Base-by-base conservation (phyloP, 2,797 vertebrate species). In the Buphagus erythrorhynchus region DNA sequence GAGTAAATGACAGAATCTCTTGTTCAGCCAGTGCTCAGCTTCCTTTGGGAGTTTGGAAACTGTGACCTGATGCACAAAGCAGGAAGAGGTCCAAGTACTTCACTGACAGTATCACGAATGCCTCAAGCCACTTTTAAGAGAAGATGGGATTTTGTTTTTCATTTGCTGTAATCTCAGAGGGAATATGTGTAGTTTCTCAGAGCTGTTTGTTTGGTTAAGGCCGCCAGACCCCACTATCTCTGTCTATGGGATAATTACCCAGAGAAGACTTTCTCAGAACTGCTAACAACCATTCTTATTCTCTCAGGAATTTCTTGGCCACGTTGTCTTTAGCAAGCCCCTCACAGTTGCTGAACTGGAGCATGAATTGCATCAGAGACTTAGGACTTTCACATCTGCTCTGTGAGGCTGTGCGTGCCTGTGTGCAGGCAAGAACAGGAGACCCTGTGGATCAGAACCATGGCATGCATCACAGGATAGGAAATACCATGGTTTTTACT, bases 261-360 rank as follows among this genome's bases (percentile, higher is more conserved):
- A 81, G 91, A 91, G 88, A 97, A 91, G 63, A 93, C 57, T 95
- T 97, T 97, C 97, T 97, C 96, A 95, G 94, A 95, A 76, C 94
- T 79, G 72, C 94, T 94, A 94, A 94, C 67, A 77, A 42, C 90
- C 92, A 49, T 59, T 88, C 77, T 68, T 93, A 89, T 48, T 96
- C 95, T 93, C 97, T 95, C 48, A 92, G 95, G 95, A 95, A 92
- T 96, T 95, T 91, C 78, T 91, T 92, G 90, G 87, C 88, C 4
- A 0, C 0, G 20, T 57, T 82, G 65, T 75, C 78, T 96, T 78
- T 66, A 67, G 74, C 33, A 16, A 91, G 61, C 58, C 51, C 42
- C 80, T 78, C 42, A 10, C 38, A 88, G 55, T 74, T 88, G 51
- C 95, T 86, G 80, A 93, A 82, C 87, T 82, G 58, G 62, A 94